These are phyloP conservation scores for Brenthis hecate DNA, from an alignment of 2,888 invertebrate species.

Conservation along the genomic window DNA sequence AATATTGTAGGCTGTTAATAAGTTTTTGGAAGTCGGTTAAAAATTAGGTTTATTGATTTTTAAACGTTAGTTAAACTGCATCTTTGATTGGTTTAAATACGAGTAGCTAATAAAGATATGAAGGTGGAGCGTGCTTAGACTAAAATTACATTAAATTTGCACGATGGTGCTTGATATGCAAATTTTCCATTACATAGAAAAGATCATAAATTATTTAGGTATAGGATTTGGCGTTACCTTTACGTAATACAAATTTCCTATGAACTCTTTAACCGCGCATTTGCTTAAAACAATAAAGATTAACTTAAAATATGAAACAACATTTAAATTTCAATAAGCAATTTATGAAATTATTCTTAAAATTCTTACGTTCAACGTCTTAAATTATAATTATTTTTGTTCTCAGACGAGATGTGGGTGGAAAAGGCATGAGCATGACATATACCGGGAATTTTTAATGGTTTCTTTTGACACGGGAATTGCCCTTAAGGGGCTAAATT, in stretches of 20 bases:
- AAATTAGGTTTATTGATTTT: too few species aligned
- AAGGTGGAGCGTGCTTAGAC: conserved; percentile 18
- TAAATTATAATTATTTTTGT: conserved; percentile 1
- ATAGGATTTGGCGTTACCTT: not conserved
- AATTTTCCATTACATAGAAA: conserved; percentile 16
- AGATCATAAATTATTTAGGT: conserved; percentile 16
- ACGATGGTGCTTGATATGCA: conserved; percentile 16
- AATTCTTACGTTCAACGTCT: conserved; percentile 1
- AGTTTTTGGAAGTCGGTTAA: too few species aligned
- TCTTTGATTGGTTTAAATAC: not conserved
- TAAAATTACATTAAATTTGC: conserved; percentile 17
- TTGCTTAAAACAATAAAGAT: not conserved
- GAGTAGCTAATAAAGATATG: not conserved
- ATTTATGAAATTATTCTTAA: not conserved
- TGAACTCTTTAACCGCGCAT: not conserved
- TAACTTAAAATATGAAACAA: not conserved
- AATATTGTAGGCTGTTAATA: too few species aligned
- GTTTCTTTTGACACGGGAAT: conserved; percentile 11
- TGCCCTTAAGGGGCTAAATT: conserved; percentile 2
- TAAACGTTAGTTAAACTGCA: too few species aligned
- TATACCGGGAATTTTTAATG: conserved; percentile 12
- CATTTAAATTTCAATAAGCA: not conserved
- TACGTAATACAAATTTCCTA: not conserved
- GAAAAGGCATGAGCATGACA: conserved; percentile 6
- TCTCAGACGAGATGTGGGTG: conserved; percentile 9